Evolutionary conservation across 2,888 invertebrate genomes (phyloP).

Genomic region (Gonocerus acuteangulatus): DNA sequence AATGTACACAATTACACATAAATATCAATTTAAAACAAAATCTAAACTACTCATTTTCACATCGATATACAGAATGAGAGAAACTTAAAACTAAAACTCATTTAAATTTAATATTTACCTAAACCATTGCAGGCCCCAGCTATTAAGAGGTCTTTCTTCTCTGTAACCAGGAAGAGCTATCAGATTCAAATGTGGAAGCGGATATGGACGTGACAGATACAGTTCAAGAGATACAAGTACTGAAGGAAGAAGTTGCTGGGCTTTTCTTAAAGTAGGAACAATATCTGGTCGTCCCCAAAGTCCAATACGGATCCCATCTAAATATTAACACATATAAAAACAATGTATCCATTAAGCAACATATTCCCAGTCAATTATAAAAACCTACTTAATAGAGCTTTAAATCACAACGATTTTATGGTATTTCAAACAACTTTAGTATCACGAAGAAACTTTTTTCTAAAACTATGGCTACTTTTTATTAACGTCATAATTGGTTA

Average conservation of each 20-base stretch:
- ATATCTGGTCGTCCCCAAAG: conserved; percentile 60
- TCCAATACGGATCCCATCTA: conserved; percentile 45
- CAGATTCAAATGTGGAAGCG: conserved; percentile 60
- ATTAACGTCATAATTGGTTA: no score
- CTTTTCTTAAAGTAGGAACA: conserved; percentile 48
- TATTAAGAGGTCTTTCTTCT: conserved; percentile 64
- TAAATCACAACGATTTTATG: background rate
- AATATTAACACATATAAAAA: conserved; percentile 7
- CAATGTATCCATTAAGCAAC: no score
- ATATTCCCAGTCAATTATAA: background rate
- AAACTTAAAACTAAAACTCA: no score
- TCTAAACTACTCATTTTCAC: no score
- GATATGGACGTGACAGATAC: conserved; percentile 41
- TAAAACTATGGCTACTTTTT: no score
- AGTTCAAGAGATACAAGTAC: conserved; percentile 38
- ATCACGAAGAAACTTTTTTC: background rate
- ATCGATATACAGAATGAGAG: no score
- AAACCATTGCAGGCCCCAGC: conserved; percentile 71
- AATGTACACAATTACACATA: no score
- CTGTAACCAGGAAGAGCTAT: conserved; percentile 65
- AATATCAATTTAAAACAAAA: no score
- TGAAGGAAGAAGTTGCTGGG: conserved; percentile 37
- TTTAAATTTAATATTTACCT: no score
- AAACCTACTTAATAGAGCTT: background rate
- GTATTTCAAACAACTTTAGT: background rate